These are phyloP conservation scores for Aurelia coerulea DNA, from an alignment of 30 jellyfish, hydroid and myxozoan species.

Conservation along the genomic window DNA sequence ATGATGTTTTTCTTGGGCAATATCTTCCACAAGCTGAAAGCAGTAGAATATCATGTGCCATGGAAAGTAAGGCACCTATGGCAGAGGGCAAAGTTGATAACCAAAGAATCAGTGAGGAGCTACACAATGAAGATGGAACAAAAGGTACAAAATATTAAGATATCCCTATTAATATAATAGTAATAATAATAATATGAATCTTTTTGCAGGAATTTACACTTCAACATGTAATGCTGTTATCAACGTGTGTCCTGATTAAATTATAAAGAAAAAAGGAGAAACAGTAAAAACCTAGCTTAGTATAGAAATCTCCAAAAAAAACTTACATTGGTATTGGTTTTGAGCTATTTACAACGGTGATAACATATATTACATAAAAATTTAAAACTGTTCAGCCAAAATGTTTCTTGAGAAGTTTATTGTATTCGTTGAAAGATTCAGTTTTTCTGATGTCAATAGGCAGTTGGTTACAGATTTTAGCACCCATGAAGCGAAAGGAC, in stretches of 20 bases:
- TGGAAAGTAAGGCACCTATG: constrained; percentile 9
- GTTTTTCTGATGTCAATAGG: too few species aligned
- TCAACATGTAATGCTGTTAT: constrained; percentile 65
- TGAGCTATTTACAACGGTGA: constrained; percentile 20
- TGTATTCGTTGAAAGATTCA: too few species aligned
- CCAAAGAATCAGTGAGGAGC: constrained; percentile 14
- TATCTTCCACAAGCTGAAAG: constrained; percentile 81
- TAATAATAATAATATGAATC: constrained; percentile 48
- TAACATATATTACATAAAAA: constrained; percentile 17
- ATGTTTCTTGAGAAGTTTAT: too few species aligned
- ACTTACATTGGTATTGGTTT: constrained; percentile 21
- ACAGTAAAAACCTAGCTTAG: neutral
- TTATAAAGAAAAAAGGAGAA: constrained; percentile 26
- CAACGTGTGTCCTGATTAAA: constrained; percentile 63
- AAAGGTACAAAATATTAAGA: too few species aligned
- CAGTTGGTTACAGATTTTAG: too few species aligned
- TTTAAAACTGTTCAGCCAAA: too few species aligned
- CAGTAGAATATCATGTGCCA: constrained; percentile 47
- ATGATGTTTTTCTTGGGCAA: constrained; percentile 66
- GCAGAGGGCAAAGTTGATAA: neutral
- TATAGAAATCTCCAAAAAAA: constrained; percentile 15
- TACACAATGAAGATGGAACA: neutral
- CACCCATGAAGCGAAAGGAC: too few species aligned
- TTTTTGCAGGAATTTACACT: constrained; percentile 63
- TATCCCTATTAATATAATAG: neutral